Percentiles rank a stretch among this genome's conserved stretches.
phyloP scores from a whole-genome alignment of 2,888 invertebrate genomes.

The Andrena trimmerana region DNA sequence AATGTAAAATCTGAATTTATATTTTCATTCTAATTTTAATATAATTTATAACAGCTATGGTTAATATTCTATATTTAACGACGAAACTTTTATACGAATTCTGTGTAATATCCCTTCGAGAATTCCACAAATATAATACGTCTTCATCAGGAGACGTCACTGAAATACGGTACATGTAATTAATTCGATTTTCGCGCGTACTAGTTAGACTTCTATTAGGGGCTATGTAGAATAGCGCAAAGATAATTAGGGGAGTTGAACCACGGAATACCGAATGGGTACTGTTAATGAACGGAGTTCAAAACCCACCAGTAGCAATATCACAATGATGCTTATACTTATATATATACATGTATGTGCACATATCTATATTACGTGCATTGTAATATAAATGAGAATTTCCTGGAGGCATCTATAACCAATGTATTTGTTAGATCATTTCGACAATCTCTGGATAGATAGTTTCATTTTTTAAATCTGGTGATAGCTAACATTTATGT shows the following conservation, averaged over 20 bases:
- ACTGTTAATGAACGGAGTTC: constrained; percentile 44
- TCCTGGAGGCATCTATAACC: no score
- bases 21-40: not conserved
- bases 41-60: not conserved
- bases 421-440: no score
- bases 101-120: not conserved
- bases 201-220: constrained; percentile 17
- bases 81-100: not conserved
- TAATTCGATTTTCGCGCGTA: constrained; percentile 10
- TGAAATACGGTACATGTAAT: constrained; percentile 8
- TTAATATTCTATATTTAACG: not conserved
- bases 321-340: not conserved
- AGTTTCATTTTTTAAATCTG: no score
- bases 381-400: no score
- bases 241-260: constrained; percentile 50
- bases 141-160: constrained; percentile 10
- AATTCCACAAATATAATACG: not conserved
- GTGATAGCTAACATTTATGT: no score
- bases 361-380: no score
- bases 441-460: no score
- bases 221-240: constrained; percentile 28
- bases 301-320: constrained; percentile 32
- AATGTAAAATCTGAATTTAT: not conserved
- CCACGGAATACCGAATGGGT: constrained; percentile 40
- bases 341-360: not conserved